phyloP scores from a whole-genome alignment of 2,113 vertebrate species.

The Fukomys damarensis region DNA sequence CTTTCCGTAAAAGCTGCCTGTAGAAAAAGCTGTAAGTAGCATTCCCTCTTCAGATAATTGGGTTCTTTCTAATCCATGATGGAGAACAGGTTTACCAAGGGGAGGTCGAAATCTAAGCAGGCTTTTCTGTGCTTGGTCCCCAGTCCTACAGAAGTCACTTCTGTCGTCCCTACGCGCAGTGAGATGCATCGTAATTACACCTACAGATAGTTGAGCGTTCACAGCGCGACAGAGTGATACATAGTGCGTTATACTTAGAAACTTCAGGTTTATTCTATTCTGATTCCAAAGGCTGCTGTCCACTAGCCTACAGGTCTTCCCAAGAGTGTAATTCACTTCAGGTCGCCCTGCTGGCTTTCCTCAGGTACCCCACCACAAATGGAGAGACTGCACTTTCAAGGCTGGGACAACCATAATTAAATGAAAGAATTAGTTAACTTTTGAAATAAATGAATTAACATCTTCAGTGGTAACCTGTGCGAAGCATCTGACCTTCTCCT shows the following conservation, averaged over 20 bases:
- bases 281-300: slow-evolving; percentile 43
- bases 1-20: slow-evolving; percentile 32
- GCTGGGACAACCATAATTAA: slow-evolving; percentile 15
- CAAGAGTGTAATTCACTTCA: slow-evolving; percentile 34
- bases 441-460: slow-evolving; percentile 38
- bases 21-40: slow-evolving; percentile 3
- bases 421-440: slow-evolving; percentile 38
- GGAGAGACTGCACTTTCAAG: neutral
- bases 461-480: slow-evolving; percentile 2
- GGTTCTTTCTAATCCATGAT: neutral
- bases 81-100: neutral
- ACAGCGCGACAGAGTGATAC: neutral
- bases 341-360: neutral
- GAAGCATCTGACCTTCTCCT: neutral
- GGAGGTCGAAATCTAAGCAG: neutral
- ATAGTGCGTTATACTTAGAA: slow-evolving; percentile 10
- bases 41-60: neutral
- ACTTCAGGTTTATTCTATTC: slow-evolving; percentile 4
- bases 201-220: neutral
- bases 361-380: neutral
- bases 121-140: neutral
- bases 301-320: neutral
- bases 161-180: neutral
- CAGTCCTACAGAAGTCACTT: neutral
- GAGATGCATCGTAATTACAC: neutral